A percentile compares a stretch with the other conserved stretches of the same genome.
These are phyloP conservation scores for Prunella strophiata DNA, from an alignment of 2,797 vertebrate genomes.

Conservation along the genomic window DNA sequence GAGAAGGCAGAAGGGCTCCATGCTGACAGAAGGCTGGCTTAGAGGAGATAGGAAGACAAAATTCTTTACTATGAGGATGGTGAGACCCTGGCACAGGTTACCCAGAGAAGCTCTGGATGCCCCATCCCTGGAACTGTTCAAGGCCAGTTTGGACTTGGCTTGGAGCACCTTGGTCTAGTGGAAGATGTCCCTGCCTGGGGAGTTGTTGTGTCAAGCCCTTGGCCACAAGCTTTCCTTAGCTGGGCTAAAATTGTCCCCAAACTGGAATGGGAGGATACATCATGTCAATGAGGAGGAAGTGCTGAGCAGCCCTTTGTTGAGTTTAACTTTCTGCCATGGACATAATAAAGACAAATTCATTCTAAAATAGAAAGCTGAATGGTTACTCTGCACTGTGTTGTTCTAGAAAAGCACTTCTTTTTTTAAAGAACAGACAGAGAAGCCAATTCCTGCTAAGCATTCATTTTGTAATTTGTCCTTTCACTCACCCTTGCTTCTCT, in stretches of 20 bases:
- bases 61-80: not conserved
- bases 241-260: not conserved
- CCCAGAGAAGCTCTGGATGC: not conserved
- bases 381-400: not conserved
- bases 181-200: not conserved
- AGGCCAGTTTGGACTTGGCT: not conserved
- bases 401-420: not conserved
- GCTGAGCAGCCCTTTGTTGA: not conserved
- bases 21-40: not conserved
- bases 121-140: not conserved
- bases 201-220: not conserved
- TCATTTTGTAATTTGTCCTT: not conserved
- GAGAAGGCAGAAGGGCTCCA: not conserved
- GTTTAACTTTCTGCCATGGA: not conserved
- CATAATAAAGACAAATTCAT: not conserved
- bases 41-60: not conserved
- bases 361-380: not conserved
- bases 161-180: not conserved
- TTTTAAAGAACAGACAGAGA: not conserved
- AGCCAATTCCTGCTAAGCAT: not conserved
- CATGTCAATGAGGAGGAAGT: not conserved
- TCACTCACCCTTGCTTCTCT: not conserved
- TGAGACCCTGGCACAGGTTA: not conserved
- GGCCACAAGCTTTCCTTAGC: not conserved
- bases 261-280: not conserved